phyloP scores from a whole-genome alignment of 2,888 invertebrate genomes.

The Callyntrura sp. region DNA sequence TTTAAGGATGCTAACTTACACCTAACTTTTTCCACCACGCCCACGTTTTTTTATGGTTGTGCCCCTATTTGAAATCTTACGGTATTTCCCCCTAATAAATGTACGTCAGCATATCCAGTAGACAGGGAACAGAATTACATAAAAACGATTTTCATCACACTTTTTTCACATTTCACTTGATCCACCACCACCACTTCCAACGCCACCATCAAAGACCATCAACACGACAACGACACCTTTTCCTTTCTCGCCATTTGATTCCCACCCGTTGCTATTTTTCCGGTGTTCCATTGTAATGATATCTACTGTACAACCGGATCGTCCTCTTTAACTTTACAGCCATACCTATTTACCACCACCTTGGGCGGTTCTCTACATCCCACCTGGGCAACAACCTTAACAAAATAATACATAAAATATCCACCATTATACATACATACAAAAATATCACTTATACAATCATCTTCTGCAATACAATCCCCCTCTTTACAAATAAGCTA shows the following conservation, averaged over 20 bases:
- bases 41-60: not conserved
- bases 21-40: not conserved
- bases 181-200: constrained; percentile 2
- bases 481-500: no score
- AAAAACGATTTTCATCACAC: constrained; percentile 51
- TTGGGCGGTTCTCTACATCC: constrained; percentile 27
- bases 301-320: constrained; percentile 29
- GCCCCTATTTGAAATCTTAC: constrained; percentile 1
- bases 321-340: constrained; percentile 28
- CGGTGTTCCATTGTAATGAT: no score
- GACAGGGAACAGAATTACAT: constrained; percentile 28
- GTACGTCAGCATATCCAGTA: constrained; percentile 18
- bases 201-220: constrained; percentile 13
- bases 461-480: constrained; percentile 13
- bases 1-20: not conserved
- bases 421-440: no score
- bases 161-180: constrained; percentile 49
- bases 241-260: constrained; percentile 6
- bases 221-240: constrained; percentile 23
- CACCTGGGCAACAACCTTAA: constrained; percentile 62
- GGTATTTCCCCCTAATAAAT: not conserved
- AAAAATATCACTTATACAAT: not conserved
- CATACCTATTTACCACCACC: constrained; percentile 4
- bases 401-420: constrained; percentile 24
- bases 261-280: constrained; percentile 9